phyloP scores from a whole-genome alignment of 2,113 vertebrate species.

The Capra hircus region DNA sequence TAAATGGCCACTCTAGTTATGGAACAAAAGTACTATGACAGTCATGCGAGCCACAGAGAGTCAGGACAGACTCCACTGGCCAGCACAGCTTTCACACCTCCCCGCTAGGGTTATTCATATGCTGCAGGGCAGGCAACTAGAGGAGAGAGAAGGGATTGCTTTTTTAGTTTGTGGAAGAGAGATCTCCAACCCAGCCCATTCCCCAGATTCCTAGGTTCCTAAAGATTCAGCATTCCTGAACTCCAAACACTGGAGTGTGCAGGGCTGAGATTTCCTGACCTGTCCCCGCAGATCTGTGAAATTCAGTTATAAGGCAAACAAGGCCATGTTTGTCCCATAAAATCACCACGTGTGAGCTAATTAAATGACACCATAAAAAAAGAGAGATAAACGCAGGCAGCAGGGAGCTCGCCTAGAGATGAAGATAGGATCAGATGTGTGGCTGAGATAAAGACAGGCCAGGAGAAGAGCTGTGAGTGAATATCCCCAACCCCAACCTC shows the following conservation, averaged over 20 bases:
- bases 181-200: not conserved
- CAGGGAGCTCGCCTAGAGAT: conserved; percentile 58
- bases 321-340: conserved; percentile 84
- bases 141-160: not conserved
- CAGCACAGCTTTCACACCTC: not conserved
- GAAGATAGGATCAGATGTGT: conserved; percentile 47
- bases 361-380: conserved; percentile 84
- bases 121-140: not conserved
- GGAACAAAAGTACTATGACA: not conserved
- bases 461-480: not conserved
- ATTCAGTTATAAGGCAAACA: conserved; percentile 84
- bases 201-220: conserved; percentile 40
- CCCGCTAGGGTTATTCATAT: not conserved
- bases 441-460: conserved; percentile 35
- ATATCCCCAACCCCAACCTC: not conserved
- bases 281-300: conserved; percentile 79
- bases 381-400: conserved; percentile 78
- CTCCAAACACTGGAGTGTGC: conserved; percentile 42
- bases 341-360: conserved; percentile 82
- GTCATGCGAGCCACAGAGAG: not conserved
- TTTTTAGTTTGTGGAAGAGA: not conserved
- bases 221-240: conserved; percentile 57
- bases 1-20: not conserved
- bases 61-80: not conserved
- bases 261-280: conserved; percentile 71